Conservation (phyloP, 2,888 invertebrate genomes). For the Unio delphinus region DNA sequence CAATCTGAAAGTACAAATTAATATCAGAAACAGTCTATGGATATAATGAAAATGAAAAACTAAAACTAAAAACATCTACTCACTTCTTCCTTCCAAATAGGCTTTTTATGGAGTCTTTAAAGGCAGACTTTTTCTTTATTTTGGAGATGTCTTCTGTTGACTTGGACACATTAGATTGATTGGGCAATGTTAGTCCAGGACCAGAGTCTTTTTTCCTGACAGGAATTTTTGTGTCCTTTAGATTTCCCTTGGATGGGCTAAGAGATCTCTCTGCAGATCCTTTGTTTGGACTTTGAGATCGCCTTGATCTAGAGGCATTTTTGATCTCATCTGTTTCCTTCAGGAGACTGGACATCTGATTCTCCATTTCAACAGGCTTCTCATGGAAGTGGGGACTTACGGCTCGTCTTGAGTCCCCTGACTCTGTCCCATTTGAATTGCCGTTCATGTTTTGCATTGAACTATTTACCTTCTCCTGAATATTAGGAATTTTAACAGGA, state of each 20-base stretch:
- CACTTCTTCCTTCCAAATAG: slow-evolving; percentile 71
- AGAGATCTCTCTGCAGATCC: background rate
- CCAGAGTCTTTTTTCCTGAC: slow-evolving; percentile 29
- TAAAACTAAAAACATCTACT: slow-evolving; percentile 15
- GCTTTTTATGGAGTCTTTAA: slow-evolving; percentile 68
- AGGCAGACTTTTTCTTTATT: slow-evolving; percentile 47
- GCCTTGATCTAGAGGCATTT: background rate
- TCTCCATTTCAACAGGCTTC: too few relatives aligned
- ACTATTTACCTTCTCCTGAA: too few relatives aligned
- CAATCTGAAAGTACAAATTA: too few relatives aligned
- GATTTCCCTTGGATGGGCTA: slow-evolving; percentile 19
- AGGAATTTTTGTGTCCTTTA: slow-evolving; percentile 49
- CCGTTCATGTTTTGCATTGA: too few relatives aligned
- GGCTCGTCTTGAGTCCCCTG: too few relatives aligned
- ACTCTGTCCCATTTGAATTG: too few relatives aligned
- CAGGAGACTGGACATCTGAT: too few relatives aligned
- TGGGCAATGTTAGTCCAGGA: slow-evolving; percentile 8
- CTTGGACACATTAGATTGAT: slow-evolving; percentile 28
- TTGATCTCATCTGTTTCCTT: slow-evolving; percentile 3
- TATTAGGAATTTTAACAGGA: too few relatives aligned
- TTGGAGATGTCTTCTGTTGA: slow-evolving; percentile 49
- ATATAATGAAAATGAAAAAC: too few relatives aligned
- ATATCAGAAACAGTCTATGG: too few relatives aligned
- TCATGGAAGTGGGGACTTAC: too few relatives aligned
- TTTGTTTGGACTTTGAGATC: slow-evolving; percentile 13